Evolutionary conservation across 2,113 vertebrate species (phyloP), one percentile per base, ranked within the genome.

Genomic region (Clarias gariepinus): DNA sequence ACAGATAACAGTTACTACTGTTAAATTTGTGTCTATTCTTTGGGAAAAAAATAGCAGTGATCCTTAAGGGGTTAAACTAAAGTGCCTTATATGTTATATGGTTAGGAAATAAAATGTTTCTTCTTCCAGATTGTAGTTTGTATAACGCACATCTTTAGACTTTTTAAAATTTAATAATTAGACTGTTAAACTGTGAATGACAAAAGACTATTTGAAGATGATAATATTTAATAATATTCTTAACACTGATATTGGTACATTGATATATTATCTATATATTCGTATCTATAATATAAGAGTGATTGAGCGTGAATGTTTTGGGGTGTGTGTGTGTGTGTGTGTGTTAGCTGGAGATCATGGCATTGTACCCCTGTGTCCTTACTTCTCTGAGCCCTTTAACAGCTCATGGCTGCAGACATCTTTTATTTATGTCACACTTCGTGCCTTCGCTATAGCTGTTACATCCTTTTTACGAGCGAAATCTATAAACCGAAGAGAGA

Each of bases 171-270:
- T 57, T 61, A 76, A 52, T 41, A 18, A 58, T 73, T 87, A 88
- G 81, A 83, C 84, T 71, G 78, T 73, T 87, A 87, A 79, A 83
- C 85, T 71, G 81, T 90, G 88, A 89, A 89, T 4, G 66, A 66
- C 82, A 88, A 91, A 90, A 91, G 36, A 36, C 30, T 69, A 19
- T 69, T 69, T 69, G 68, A 69, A 69, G 16, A 16, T 19, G 19
- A 36, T 33, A 69, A 69, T 28, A 91, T 71, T 71, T 8, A 71
- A 23, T 41, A 30, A 13, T 30, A 69, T 33, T 69, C 41, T 74
- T 74, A 21, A 25, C 52, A 52, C 25, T 74, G 41, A 74, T 74
- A 41, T 66, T n/a, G n/a, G 8, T 52, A 33, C 16, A 9, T 18
- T 69, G 30, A 33, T 33, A 33, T 69, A 18, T 30, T 69, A 69